Evolutionary conservation across 2,113 vertebrate genomes (phyloP), one percentile per base, ranked within the genome.

Genomic region (Muntiacus reevesi): DNA sequence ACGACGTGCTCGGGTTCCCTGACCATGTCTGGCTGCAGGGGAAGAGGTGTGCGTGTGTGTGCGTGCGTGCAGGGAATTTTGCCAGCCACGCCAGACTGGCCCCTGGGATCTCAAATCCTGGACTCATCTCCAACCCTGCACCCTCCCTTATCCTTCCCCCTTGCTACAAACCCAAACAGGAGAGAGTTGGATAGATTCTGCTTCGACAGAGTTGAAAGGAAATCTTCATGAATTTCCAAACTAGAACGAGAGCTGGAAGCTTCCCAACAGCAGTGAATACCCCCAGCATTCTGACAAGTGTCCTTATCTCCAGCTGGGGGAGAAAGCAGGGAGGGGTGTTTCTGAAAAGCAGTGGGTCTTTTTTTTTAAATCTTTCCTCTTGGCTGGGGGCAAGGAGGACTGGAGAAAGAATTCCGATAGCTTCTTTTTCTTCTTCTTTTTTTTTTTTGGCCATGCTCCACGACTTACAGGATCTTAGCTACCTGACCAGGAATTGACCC

Each of bases 231-330:
- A 60, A 87, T 97, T 95, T 96, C 95, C 79, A 83, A 97, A 97
- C 59, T 57, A 82, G 76, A 0, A 0, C 78, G 97, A 97, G 95
- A 97, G 79, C 91, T 98, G 97, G 98, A 98, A 98, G 90, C 40
- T 55, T 95, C 96, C 98, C 97, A 95, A 96, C 81, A 94, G 95
- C 94, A 98, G 98, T 91, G 96, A 98, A 96, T 98, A 97, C 95
- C 88, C 93, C 43, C 94, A 98, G 96, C 54, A 96, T 74, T 98
- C 96, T 98, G 97, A 88, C 94, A 59, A 96, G 92, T 96, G 96
- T 95, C 40, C 91, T 89, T 98, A 88, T 93, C 97, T 98, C 95
- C 94, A 81, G 50, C 57, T 14, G 12, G 16, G 21, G 36, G 21
- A 25, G 6, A 23, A 4, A 33, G 16, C 36, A 28, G 3, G 67